Evolutionary conservation across 30 jellyfish, hydroid and myxozoan genomes (phyloP), one percentile per base, ranked within the genome.

Genomic region (Sanderia malayensis): DNA sequence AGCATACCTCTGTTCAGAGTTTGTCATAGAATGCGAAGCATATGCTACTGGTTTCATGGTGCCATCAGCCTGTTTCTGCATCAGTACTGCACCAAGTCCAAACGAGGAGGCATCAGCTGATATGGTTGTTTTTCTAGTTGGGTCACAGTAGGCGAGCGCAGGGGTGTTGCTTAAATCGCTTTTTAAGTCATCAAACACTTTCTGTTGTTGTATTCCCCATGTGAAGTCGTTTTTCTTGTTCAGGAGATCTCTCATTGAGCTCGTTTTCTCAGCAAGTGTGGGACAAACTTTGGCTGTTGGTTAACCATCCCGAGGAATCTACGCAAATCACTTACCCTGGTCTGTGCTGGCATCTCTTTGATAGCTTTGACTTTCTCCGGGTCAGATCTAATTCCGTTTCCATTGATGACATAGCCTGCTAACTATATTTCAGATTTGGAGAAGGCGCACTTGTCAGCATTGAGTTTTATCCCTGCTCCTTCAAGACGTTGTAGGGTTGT

Each of bases 321-420:
- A 27, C 91, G 33, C 1, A 79, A 55, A 57, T 79, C 91, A 31
- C 83, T 41, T 0, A 71, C 47, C n/a, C 45, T 71, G 11, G 82
- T 60, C 31, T 82, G 94, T 27, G 46, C 24, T 44, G 41, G 65
- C 74, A 82, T 71, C 41, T 31, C 64, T 44, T 32, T n/a, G 7
- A 71, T 61, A 11, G 88, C 82, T 26, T 72, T 66, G 13, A 82
- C 4, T 24, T 64, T 61, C 27, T 25, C 25, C 6, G 81, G 22
- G 19, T 27, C 23, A 22, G 88, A 58, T 70, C 28, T 61, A 21
- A 70, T 10, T 7, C 82, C 94, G 17, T 61, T 61, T 33, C 46
- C 70, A 21, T 60, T 44, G 4, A 79, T 44, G 18, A 22, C 27
- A 55, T 82, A 68, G 34, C 94, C 89, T 2, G 71, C 46, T 34